Conservation (phyloP, 2,113 vertebrate genomes). For the Scalopus aquaticus region DNA sequence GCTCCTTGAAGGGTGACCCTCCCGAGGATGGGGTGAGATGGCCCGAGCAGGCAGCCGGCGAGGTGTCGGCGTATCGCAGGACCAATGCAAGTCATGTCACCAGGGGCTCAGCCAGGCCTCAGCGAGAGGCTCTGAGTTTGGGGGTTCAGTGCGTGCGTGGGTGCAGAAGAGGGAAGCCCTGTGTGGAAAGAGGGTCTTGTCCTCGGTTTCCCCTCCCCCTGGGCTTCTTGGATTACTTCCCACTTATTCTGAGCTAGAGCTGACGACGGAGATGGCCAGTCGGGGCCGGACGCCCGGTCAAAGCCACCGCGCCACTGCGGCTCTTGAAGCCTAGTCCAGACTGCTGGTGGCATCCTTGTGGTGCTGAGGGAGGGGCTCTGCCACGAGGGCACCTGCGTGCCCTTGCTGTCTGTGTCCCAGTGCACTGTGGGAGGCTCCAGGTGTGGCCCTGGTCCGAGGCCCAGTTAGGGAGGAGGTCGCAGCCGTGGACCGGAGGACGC, state of each 20-base stretch:
- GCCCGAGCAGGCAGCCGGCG: background rate
- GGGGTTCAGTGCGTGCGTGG: background rate
- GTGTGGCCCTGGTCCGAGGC: background rate
- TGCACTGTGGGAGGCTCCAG: no score
- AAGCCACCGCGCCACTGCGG: background rate
- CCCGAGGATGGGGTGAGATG: background rate
- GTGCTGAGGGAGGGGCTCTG: background rate
- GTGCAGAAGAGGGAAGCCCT: background rate
- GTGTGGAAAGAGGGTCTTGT: background rate
- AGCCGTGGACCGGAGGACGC: background rate
- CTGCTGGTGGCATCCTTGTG: background rate
- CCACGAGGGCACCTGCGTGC: background rate
- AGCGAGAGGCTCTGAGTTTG: background rate
- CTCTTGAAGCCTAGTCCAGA: background rate
- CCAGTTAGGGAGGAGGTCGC: background rate
- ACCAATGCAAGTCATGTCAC: background rate
- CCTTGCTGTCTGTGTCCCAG: background rate
- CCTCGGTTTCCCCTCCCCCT: background rate
- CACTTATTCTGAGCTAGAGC: no score
- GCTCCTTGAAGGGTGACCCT: background rate
- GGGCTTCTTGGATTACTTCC: background rate
- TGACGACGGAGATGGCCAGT: background rate
- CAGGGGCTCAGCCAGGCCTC: background rate
- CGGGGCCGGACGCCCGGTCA: background rate
- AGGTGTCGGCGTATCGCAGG: background rate